phyloP scores from a whole-genome alignment of 2,888 invertebrate species.

The Ormyrus labotus region DNA sequence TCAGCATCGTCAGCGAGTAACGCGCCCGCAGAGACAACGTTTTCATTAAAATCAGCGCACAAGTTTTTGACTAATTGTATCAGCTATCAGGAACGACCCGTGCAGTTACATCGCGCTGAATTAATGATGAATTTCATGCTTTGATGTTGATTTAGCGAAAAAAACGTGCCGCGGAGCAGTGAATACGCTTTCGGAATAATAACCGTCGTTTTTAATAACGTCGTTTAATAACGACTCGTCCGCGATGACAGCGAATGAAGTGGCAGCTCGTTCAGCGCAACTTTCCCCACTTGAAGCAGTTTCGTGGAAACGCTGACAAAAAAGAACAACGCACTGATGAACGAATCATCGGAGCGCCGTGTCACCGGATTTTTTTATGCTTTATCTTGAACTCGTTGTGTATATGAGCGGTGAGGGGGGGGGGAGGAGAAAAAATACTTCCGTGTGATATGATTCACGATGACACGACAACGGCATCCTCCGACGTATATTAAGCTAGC shows the following conservation, averaged over 20 bases:
- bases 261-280: background rate
- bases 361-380: slow-evolving; percentile 14
- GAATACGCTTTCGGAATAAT: too few species aligned
- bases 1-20: background rate
- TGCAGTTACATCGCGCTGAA: slow-evolving; percentile 1
- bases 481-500: background rate
- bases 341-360: slow-evolving; percentile 31
- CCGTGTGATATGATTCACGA: slow-evolving; percentile 38
- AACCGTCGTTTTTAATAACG: too few species aligned
- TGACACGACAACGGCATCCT: slow-evolving; percentile 24
- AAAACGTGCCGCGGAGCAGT: too few species aligned
- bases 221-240: background rate
- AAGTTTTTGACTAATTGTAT: slow-evolving; percentile 22
- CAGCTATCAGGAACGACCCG: background rate
- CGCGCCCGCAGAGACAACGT: background rate
- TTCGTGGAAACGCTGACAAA: slow-evolving; percentile 18
- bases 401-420: background rate
- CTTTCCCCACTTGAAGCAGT: background rate
- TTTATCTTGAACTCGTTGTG: slow-evolving; percentile 5
- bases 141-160: background rate
- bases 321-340: background rate
- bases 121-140: slow-evolving; percentile 14
- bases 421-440: slow-evolving; percentile 25
- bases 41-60: background rate
- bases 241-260: background rate